A percentile compares a stretch with the other conserved stretches of the same genome.
Conservation (phyloP, 2,113 vertebrate genomes). For the Mesocricetus auratus region DNA sequence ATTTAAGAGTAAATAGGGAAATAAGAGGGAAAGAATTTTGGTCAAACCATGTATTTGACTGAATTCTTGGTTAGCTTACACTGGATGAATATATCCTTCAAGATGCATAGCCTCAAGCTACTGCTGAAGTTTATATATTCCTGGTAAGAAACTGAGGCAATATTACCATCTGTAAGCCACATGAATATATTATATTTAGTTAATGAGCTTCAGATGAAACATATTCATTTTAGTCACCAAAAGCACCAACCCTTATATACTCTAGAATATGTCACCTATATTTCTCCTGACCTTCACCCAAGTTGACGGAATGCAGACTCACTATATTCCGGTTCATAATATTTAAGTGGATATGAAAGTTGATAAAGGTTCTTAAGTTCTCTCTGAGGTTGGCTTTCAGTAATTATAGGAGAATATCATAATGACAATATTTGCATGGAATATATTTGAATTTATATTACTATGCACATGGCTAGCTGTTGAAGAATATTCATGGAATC, state of each 20-base stretch:
- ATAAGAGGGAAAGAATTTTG: slow-evolving; percentile 12
- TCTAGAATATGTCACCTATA: background rate
- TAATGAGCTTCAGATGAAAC: slow-evolving; percentile 58
- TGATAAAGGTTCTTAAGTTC: slow-evolving; percentile 39
- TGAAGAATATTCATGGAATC: slow-evolving; percentile 20
- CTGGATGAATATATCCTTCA: slow-evolving; percentile 54
- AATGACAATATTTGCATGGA: slow-evolving; percentile 8
- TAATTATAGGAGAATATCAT: slow-evolving; percentile 1
- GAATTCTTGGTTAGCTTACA: slow-evolving; percentile 31
- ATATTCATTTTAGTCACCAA: slow-evolving; percentile 51
- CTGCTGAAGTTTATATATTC: background rate
- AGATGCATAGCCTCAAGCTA: slow-evolving; percentile 1
- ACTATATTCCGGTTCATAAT: background rate
- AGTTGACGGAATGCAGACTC: slow-evolving; percentile 33
- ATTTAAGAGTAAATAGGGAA: background rate
- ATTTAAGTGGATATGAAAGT: slow-evolving; percentile 26
- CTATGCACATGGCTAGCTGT: slow-evolving; percentile 7
- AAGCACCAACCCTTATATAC: slow-evolving; percentile 22
- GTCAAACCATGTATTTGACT: slow-evolving; percentile 8
- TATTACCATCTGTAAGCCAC: slow-evolving; percentile 48
- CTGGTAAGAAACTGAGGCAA: slow-evolving; percentile 52
- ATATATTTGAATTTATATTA: background rate
- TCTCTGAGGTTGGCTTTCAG: slow-evolving; percentile 26
- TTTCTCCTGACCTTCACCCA: slow-evolving; percentile 58
- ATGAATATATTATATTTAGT: slow-evolving; percentile 48